Evolutionary conservation across 30 jellyfish, hydroid and myxozoan species (phyloP).

Genomic region (Chrysaora quinquecirrha): DNA sequence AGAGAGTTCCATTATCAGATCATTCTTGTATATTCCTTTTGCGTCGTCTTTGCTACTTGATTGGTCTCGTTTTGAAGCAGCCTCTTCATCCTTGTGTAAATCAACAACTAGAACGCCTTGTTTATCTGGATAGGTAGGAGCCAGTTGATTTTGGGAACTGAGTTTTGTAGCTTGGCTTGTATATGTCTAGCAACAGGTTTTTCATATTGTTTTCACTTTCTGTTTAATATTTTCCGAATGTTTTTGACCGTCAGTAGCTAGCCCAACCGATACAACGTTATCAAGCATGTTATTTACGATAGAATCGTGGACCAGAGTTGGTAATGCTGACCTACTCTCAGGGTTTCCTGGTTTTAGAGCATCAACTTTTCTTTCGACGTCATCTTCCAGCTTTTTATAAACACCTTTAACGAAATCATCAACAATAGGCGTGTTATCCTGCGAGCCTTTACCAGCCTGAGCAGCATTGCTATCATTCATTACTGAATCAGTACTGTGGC

Average conservation of each 20-base stretch:
- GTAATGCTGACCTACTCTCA: too few relatives aligned
- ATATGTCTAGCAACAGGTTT: not conserved
- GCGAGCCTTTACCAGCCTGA: too few relatives aligned
- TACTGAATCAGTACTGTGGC: too few relatives aligned
- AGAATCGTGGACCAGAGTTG: not conserved
- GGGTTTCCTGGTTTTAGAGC: not conserved
- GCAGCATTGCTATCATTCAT: too few relatives aligned
- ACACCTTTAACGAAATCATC: not conserved
- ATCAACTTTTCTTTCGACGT: not conserved
- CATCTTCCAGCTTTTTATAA: not conserved
- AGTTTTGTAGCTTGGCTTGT: not conserved
- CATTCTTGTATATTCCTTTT: conserved; percentile 15
- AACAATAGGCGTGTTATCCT: too few relatives aligned
- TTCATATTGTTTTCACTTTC: not conserved
- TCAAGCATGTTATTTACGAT: not conserved
- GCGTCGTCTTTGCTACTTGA: conserved; percentile 18
- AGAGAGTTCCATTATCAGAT: conserved; percentile 44
- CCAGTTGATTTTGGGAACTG: too few relatives aligned
- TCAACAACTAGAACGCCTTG: conserved; percentile 23
- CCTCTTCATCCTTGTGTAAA: conserved; percentile 31
- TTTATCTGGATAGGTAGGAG: not conserved
- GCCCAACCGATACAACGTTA: not conserved
- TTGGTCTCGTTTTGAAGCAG: conserved; percentile 22
- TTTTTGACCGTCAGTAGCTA: not conserved
- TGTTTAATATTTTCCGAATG: not conserved